A percentile compares a stretch with the other conserved stretches of the same genome.
Evolutionary conservation across 64 coral and sea anemone genomes (phyloP).

Genomic region (Montipora capricornis): DNA sequence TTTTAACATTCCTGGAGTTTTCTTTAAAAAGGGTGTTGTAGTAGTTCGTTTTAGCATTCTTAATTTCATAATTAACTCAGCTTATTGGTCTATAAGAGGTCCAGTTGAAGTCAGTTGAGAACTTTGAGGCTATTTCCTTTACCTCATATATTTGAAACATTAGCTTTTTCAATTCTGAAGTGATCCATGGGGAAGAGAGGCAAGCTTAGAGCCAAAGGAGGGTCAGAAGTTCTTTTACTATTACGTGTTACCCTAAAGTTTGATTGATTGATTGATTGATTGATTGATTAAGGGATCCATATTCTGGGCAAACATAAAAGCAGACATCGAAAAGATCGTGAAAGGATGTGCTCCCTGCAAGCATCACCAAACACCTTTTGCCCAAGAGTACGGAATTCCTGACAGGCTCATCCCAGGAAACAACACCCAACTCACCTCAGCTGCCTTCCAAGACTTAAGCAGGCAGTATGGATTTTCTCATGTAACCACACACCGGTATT

Average conservation of each 20-base stretch:
- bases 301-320: too few relatives aligned
- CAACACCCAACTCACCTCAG: conserved; percentile 64
- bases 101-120: neutral
- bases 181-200: too few relatives aligned
- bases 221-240: too few relatives aligned
- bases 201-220: too few relatives aligned
- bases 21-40: neutral
- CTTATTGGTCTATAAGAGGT: neutral
- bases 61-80: neutral
- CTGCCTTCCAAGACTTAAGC: conserved; percentile 55
- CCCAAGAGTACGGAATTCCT: conserved; percentile 46
- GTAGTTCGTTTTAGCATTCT: neutral
- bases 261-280: too few relatives aligned
- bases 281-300: too few relatives aligned
- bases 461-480: conserved; percentile 41
- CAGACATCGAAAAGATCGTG: too few relatives aligned
- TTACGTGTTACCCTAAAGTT: too few relatives aligned
- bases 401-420: conserved; percentile 28
- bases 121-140: conserved; percentile 16
- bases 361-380: too few relatives aligned
- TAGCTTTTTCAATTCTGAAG: neutral
- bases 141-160: conserved; percentile 39
- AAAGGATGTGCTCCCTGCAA: too few relatives aligned
- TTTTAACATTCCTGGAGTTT: neutral
- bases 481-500: conserved; percentile 54